A percentile compares a stretch with the other conserved stretches of the same genome.
Evolutionary conservation across 1,140 invertebrate genomes (phyloP).

Genomic region (Mya arenaria): DNA sequence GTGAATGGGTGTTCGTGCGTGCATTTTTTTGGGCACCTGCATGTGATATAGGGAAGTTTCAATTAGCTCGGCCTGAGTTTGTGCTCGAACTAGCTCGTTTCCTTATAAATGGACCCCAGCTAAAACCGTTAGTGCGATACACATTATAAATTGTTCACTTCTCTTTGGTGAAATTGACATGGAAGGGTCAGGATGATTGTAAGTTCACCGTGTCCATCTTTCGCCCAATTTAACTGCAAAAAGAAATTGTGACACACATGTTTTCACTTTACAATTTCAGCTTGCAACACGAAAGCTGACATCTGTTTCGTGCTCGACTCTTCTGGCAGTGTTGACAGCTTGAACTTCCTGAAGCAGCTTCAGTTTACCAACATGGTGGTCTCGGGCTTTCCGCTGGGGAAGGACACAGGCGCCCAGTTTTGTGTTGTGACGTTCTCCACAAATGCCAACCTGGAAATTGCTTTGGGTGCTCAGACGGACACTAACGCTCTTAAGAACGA

Average conservation of each 20-base stretch:
- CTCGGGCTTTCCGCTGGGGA: background rate
- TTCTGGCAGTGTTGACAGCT: background rate
- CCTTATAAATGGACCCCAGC: too few relatives aligned
- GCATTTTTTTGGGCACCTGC: too few relatives aligned
- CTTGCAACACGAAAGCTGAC: background rate
- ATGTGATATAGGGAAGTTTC: too few relatives aligned
- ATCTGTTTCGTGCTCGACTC: background rate
- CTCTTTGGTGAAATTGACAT: too few relatives aligned
- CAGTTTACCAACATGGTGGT: background rate
- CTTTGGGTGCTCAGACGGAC: background rate
- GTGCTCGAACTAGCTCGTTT: too few relatives aligned
- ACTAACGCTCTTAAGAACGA: background rate
- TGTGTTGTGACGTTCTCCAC: background rate
- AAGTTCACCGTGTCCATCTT: too few relatives aligned
- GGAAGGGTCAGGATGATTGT: too few relatives aligned
- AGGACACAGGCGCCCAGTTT: background rate
- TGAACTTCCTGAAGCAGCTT: background rate
- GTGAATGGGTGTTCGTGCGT: background rate
- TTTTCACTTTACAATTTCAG: background rate
- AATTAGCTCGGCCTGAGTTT: too few relatives aligned
- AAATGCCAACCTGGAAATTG: background rate
- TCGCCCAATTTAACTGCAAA: background rate
- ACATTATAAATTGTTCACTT: too few relatives aligned
- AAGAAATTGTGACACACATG: background rate
- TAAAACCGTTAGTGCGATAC: too few relatives aligned